Evolutionary conservation across 2,888 invertebrate species (phyloP), one percentile per base, ranked within the genome.

Genomic region (Incurvaria masculella): DNA sequence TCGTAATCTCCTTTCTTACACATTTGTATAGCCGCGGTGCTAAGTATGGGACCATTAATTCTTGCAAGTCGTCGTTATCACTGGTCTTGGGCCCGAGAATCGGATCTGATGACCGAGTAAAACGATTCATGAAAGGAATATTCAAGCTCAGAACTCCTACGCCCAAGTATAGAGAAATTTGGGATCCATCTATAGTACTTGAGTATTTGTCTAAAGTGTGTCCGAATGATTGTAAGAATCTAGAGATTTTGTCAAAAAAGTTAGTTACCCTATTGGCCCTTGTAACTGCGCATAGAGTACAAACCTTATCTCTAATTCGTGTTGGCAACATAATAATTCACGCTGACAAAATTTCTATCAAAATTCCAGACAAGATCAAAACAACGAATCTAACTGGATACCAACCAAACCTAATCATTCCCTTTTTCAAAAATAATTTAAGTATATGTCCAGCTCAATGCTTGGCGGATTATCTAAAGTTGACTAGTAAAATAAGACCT

Each of bases 21-120:
- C 23, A 23, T 10, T 6, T 23, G 6, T 23, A 6, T 23, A 10
- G 10, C 6, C 5, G 10, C 5, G 47, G 49, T 5, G 20, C 26
- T n/a, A n/a, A 14, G 17, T 46, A 51, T 44, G 49, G 51, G 5
- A 48, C 44, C 2, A 10, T 52, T 2, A 52, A 52, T n/a, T 44
- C 41, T 10, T 46, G 41, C 17, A 40, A 33, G 20, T 49, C 49
- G 2, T 49, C 51, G 1, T 44, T 52, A n/a, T 43, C 43, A 1
- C 39, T 49, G 21, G 11, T 51, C 4, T 21, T 52, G 1, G 44
- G 44, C 1, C 46, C 27, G 8, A 21, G 19, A 10, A 10, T 23
- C 10, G 10, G 5, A 23, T 10, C 5, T 6, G 23, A 23, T 10
- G 6, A 23, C 10, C 5, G 42, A 39, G 26, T 49, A 16, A 47